phyloP scores from a whole-genome alignment of 2,797 vertebrate species.

The Rhincodon typus region DNA sequence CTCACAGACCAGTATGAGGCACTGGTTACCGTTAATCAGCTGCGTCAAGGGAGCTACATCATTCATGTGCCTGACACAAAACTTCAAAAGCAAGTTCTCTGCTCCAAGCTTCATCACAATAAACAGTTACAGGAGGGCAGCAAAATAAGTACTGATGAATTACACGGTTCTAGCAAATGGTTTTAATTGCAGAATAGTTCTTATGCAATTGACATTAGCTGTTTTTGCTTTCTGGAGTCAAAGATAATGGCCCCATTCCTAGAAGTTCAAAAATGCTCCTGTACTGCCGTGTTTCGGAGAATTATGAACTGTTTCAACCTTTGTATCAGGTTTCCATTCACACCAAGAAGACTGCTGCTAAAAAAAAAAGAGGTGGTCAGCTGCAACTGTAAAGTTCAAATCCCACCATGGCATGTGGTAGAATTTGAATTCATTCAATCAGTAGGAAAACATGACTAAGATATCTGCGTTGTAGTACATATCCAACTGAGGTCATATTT shows the following conservation, averaged over 20 bases:
- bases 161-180: background rate
- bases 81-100: too few species aligned
- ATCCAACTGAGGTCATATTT: background rate
- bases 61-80: too few species aligned
- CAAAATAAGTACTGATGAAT: background rate
- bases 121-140: too few species aligned
- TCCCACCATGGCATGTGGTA: background rate
- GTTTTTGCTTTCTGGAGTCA: background rate
- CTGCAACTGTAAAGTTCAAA: background rate
- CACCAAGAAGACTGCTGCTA: background rate
- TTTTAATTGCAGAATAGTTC: background rate
- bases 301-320: background rate
- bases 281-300: background rate
- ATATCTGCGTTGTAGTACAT: background rate
- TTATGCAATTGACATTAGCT: conserved; percentile 19
- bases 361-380: background rate
- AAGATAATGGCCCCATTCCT: conserved; percentile 3
- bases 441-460: too few species aligned
- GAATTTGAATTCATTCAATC: background rate
- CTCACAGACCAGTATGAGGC: too few species aligned
- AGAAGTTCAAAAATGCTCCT: background rate
- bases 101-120: too few species aligned
- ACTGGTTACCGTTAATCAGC: too few species aligned
- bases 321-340: background rate
- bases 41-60: too few species aligned